These are phyloP conservation scores for Chrysolina oricalcia DNA, from an alignment of 2,888 invertebrate genomes.

Conservation along the genomic window DNA sequence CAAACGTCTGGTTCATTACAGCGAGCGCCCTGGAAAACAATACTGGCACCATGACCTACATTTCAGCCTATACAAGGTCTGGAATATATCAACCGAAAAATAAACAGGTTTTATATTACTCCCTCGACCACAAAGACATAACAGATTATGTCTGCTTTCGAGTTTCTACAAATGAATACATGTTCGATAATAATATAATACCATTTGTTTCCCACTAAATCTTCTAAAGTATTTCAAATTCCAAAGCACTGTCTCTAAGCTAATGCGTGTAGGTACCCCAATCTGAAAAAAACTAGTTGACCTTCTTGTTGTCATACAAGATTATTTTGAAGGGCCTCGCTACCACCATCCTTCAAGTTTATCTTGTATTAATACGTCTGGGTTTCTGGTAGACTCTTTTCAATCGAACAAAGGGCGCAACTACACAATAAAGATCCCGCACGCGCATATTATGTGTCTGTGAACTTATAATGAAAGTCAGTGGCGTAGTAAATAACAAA, in stretches of 20 bases:
- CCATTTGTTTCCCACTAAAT: constrained; percentile 23
- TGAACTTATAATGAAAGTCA: neutral
- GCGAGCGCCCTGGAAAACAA: neutral
- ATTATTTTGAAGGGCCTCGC: constrained; percentile 14
- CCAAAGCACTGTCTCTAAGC: constrained; percentile 13
- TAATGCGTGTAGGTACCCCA: constrained; percentile 7
- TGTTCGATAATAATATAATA: constrained; percentile 17
- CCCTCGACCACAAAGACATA: neutral
- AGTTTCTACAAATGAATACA: neutral
- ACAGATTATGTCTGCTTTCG: neutral
- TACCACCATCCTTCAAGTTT: neutral
- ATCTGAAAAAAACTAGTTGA: constrained; percentile 21
- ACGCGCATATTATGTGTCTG: constrained; percentile 32
- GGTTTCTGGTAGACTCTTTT: constrained; percentile 25
- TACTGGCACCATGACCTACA: constrained; percentile 28
- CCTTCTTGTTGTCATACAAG: constrained; percentile 18
- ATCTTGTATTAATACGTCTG: constrained; percentile 25
- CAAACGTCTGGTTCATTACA: neutral
- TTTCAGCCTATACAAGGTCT: constrained; percentile 23
- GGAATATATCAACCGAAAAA: constrained; percentile 30
- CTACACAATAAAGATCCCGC: constrained; percentile 22
- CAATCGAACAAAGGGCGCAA: constrained; percentile 38
- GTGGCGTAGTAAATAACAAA: neutral
- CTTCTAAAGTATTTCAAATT: neutral
- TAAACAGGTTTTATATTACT: constrained; percentile 38